A percentile compares a stretch with the other conserved stretches of the same genome.
These are phyloP conservation scores for Mylabris phalerata DNA, from an alignment of 1,140 invertebrate genomes.

Conservation along the genomic window DNA sequence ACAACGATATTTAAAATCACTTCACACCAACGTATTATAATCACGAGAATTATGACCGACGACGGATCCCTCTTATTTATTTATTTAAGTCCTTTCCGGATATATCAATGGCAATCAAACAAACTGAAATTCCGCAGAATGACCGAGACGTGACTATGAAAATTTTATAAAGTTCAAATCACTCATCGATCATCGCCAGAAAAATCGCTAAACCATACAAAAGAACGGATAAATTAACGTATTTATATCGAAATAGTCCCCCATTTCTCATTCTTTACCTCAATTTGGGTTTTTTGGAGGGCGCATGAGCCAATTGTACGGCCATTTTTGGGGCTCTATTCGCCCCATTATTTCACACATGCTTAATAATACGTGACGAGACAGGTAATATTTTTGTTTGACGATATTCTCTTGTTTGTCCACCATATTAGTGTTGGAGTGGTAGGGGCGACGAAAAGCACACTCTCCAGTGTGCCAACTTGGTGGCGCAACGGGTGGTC, in stretches of 20 bases:
- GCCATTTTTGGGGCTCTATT: neutral
- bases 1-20: slow-evolving; percentile 3
- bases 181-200: neutral
- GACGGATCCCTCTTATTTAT: too few species aligned
- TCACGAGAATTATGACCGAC: too few species aligned
- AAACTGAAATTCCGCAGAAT: neutral
- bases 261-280: too few species aligned
- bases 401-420: neutral
- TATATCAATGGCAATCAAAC: too few species aligned
- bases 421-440: neutral
- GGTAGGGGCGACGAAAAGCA: neutral
- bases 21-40: slow-evolving; percentile 4
- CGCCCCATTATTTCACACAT: neutral
- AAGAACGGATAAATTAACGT: too few species aligned
- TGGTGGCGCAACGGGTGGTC: too few species aligned
- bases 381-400: neutral
- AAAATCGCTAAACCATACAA: too few species aligned
- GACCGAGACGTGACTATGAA: slow-evolving; percentile 8
- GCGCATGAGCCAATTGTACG: neutral
- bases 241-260: too few species aligned
- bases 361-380: neutral
- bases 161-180: neutral
- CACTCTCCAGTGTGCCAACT: neutral
- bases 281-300: too few species aligned
- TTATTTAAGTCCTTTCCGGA: too few species aligned